phyloP scores from a whole-genome alignment of 2,888 invertebrate species.

The Tridacna crocea region DNA sequence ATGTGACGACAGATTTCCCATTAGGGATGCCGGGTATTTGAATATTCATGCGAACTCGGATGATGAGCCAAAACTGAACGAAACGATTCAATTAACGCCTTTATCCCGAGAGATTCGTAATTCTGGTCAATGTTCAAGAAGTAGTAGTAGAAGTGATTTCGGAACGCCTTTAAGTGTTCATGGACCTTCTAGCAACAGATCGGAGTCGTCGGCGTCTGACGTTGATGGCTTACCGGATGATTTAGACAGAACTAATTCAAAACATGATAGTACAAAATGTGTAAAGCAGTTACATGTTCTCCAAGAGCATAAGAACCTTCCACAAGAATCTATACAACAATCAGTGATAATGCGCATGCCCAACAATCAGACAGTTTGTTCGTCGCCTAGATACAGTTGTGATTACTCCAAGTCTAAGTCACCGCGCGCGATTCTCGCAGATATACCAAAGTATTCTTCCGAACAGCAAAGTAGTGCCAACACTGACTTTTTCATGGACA shows the following conservation, averaged over 20 bases:
- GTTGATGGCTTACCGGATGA: slow-evolving; percentile 81
- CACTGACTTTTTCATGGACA: slow-evolving; percentile 34
- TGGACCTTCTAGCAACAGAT: slow-evolving; percentile 81
- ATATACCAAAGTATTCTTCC: slow-evolving; percentile 49
- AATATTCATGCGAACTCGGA: slow-evolving; percentile 42
- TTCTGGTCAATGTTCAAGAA: slow-evolving; percentile 74
- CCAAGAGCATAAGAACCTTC: slow-evolving; percentile 60
- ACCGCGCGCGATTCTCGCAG: slow-evolving; percentile 55
- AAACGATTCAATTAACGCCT: slow-evolving; percentile 58
- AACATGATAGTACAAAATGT: slow-evolving; percentile 44
- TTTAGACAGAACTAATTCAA: slow-evolving; percentile 63
- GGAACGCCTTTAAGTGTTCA: slow-evolving; percentile 69
- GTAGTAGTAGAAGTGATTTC: slow-evolving; percentile 73
- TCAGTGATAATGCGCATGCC: slow-evolving; percentile 81
- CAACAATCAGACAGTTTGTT: slow-evolving; percentile 51
- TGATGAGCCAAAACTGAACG: slow-evolving; percentile 59
- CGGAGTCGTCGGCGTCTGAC: slow-evolving; percentile 83
- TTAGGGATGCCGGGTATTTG: slow-evolving; percentile 39
- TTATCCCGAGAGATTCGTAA: slow-evolving; percentile 65
- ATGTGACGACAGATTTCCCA: slow-evolving; percentile 48
- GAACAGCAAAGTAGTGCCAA: slow-evolving; percentile 53
- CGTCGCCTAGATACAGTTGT: slow-evolving; percentile 59
- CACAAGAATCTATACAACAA: slow-evolving; percentile 72
- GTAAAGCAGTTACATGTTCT: slow-evolving; percentile 46
- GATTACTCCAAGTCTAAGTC: slow-evolving; percentile 59